Base-by-base conservation (phyloP, 2,797 vertebrate genomes). In the Halcyon leucocephala region DNA sequence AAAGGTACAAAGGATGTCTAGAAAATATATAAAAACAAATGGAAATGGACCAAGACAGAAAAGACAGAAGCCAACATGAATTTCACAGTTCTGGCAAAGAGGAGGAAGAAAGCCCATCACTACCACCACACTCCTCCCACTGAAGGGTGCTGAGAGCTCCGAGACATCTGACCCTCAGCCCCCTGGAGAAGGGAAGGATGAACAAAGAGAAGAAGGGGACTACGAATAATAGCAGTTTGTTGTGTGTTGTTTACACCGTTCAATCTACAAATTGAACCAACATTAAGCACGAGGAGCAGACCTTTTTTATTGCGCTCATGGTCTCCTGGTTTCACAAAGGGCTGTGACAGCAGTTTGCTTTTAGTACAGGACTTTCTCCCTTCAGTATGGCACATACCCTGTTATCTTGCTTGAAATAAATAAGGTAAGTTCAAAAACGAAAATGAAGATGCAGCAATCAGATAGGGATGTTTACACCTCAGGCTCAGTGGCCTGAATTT, bases 401-500 rank as follows among this genome's bases (percentile, higher is more conserved):
- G 11, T 76, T 90, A 86, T 82, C 83, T 72, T 57, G 17, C n/a
- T 82, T 89, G 71, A 90, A 86, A 95, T 70, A 92, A 93, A 77
- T 44, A 55, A 93, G 71, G 73, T 74, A 77, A 91, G 87, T 91
- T 94, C 55, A 95, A 82, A 87, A 70, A 70, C 22, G 44, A 42
- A 93, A 89, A 77, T 13, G 42, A 92, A 85, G 93, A 85, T 89
- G 57, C 74, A 89, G 84, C 81, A 80, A 71, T 66, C 74, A 73
- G 83, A 79, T 73, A 41, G 3, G 60, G 83, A 48, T 84, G 81
- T 89, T 96, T 94, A 86, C 64, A 96, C 88, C 90, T 77, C 73
- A 26, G 92, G 90, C 81, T 86, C 44, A 70, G 42, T 71, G 89
- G 81, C 62, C 91, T 95, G 94, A 77, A 89, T 97, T 93, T 67